phyloP scores from a whole-genome alignment of 2,113 vertebrate species.

The Hemiprocne comata region DNA sequence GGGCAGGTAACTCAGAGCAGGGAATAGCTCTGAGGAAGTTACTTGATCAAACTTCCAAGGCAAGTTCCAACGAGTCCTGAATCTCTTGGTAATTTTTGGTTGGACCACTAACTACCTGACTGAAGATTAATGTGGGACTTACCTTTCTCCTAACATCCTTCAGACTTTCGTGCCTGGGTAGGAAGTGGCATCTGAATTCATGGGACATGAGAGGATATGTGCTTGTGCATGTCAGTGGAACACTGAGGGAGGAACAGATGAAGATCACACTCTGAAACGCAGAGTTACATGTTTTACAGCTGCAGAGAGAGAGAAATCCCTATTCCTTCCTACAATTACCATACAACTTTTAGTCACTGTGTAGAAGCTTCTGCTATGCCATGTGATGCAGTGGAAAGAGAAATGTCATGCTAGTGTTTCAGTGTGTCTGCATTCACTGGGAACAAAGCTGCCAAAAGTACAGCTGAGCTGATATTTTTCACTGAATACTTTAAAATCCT shows the following conservation, averaged over 20 bases:
- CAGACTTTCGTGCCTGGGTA: neutral
- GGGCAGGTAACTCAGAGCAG: neutral
- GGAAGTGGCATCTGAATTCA: neutral
- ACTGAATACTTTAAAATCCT: conserved; percentile 27
- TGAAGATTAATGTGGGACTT: neutral
- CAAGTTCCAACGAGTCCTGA: neutral
- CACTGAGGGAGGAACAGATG: neutral
- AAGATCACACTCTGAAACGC: neutral
- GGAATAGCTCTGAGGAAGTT: neutral
- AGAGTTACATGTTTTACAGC: neutral
- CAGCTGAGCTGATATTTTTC: conserved; percentile 55
- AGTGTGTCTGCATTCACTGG: neutral
- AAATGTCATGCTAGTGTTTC: conserved; percentile 1
- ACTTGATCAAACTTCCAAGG: neutral
- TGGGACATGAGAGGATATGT: neutral
- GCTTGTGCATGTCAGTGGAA: neutral
- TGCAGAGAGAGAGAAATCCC: neutral
- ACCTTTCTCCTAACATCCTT: neutral
- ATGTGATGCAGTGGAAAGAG: neutral
- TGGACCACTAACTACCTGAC: neutral
- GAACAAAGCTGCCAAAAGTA: conserved; percentile 36
- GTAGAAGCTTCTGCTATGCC: conserved; percentile 27
- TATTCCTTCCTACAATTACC: neutral
- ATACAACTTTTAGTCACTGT: neutral
- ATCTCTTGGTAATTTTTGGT: neutral